phyloP scores from a whole-genome alignment of 2,113 vertebrate species.

The Sinosuthora webbiana region DNA sequence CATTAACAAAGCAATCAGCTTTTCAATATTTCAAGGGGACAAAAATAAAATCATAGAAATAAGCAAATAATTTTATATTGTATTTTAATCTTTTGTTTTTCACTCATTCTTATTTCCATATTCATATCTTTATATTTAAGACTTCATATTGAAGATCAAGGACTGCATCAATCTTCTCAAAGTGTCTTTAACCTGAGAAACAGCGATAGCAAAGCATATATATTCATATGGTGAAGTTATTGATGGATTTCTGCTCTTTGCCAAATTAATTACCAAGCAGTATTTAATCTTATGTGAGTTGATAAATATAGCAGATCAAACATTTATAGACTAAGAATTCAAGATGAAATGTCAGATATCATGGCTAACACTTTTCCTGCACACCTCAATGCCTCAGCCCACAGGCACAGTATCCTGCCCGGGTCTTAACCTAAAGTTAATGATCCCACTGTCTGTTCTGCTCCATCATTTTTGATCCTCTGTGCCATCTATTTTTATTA shows the following conservation, averaged over 20 bases:
- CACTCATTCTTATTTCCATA: background rate
- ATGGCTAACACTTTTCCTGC: background rate
- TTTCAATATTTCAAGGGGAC: background rate
- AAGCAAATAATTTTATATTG: background rate
- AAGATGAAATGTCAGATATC: background rate
- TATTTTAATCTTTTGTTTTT: background rate
- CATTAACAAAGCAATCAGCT: background rate
- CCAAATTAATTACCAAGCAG: background rate
- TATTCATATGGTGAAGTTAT: background rate
- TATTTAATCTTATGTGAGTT: background rate
- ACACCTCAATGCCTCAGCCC: background rate
- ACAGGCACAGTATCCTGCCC: background rate
- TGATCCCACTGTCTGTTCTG: background rate
- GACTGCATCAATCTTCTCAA: background rate
- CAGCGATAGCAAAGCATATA: background rate
- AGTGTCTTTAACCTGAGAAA: background rate
- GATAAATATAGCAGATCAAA: background rate
- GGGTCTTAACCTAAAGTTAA: background rate
- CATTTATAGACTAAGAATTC: background rate
- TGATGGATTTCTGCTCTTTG: background rate
- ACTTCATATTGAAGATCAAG: background rate
- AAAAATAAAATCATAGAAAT: background rate
- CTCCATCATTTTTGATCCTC: background rate
- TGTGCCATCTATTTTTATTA: background rate
- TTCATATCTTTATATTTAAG: background rate